Evolutionary conservation across 2,797 vertebrate genomes (phyloP).

Genomic region (Linurgus olivaceus): DNA sequence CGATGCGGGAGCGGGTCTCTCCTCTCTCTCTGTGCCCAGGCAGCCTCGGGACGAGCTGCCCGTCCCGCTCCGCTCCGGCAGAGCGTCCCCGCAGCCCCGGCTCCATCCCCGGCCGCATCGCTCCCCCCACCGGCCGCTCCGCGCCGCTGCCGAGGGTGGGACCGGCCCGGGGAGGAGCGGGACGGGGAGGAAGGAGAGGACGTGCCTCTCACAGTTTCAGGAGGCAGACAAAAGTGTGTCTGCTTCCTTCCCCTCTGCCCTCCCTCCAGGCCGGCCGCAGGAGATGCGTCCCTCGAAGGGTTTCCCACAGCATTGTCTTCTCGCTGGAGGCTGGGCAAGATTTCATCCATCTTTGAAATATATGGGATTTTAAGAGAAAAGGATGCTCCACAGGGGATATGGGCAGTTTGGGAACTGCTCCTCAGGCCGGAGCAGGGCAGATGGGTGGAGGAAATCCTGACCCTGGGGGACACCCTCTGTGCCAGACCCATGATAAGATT

Average conservation of each 20-base stretch:
- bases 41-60: background rate
- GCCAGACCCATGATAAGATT: no score
- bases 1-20: background rate
- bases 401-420: background rate
- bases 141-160: background rate
- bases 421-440: background rate
- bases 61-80: background rate
- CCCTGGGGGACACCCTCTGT: background rate
- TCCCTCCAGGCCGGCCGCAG: background rate
- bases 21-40: background rate
- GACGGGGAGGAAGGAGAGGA: background rate
- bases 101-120: background rate
- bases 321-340: rapidly evolving
- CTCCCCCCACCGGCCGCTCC: conserved; percentile 24
- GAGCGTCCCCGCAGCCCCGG: background rate
- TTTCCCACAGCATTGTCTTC: background rate
- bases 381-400: rapidly evolving
- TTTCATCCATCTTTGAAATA: background rate
- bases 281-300: no score
- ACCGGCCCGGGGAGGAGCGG: background rate
- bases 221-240: rapidly evolving
- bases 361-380: rapidly evolving
- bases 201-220: rapidly evolving
- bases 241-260: background rate
- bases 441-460: background rate